These are phyloP conservation scores for Aculops lycopersici DNA, from an alignment of 1,140 invertebrate species.

Conservation along the genomic window DNA sequence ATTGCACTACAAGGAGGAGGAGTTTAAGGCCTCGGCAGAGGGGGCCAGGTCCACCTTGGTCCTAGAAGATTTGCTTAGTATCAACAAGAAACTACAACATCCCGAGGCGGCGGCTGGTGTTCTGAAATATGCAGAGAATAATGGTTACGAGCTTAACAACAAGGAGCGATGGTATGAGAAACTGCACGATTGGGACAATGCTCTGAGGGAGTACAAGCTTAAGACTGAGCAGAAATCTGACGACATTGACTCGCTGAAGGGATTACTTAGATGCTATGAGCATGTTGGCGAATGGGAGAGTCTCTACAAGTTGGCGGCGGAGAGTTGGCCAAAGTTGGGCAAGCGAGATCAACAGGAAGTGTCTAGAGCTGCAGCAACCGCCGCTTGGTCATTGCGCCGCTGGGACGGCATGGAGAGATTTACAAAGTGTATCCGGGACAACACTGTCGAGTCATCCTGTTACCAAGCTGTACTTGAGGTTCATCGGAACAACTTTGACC, in stretches of 20 bases:
- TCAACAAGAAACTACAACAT: constrained; percentile 94
- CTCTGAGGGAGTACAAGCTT: constrained; percentile 43
- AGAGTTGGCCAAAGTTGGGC: constrained; percentile 29
- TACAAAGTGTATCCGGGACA: constrained; percentile 45
- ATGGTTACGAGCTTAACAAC: constrained; percentile 25
- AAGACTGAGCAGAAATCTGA: constrained; percentile 17
- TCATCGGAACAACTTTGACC: constrained; percentile 43
- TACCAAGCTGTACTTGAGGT: constrained; percentile 76
- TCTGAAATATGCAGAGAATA: constrained; percentile 56
- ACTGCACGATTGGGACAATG: constrained; percentile 89
- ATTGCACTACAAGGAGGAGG: constrained; percentile 89
- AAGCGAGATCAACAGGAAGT: constrained; percentile 38
- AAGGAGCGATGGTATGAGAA: constrained; percentile 97
- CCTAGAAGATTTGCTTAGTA: constrained; percentile 70
- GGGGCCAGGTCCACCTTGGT: constrained; percentile 23
- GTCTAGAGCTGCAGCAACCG: constrained; percentile 60
- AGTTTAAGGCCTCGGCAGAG: constrained; percentile 35
- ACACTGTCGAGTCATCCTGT: constrained; percentile 72
- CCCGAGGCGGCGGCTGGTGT: constrained; percentile 80
- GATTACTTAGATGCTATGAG: constrained; percentile 83
- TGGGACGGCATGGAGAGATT: constrained; percentile 75
- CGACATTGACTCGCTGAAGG: constrained; percentile 50
- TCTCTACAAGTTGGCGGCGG: constrained; percentile 37
- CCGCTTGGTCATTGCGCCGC: constrained; percentile 54
- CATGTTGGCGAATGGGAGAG: constrained; percentile 82